Evolutionary conservation across 2,888 invertebrate genomes (phyloP), one percentile per base, ranked within the genome.

Genomic region (Tillus elongatus): DNA sequence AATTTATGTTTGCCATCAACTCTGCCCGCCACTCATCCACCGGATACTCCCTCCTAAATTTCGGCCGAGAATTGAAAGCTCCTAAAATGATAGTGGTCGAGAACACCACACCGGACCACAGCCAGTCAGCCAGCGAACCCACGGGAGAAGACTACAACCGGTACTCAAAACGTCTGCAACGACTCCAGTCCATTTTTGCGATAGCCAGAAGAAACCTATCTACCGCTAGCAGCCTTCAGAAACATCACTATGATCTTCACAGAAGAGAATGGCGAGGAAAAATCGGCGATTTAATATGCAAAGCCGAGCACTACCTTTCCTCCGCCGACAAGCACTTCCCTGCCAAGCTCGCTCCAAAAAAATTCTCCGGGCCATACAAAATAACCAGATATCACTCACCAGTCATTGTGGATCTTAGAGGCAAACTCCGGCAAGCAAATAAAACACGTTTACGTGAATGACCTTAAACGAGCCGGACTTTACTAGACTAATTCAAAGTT

Each of bases 11-110:
- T n/a, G n/a, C n/a, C n/a, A n/a, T n/a, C n/a, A n/a, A n/a, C 54
- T 13, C 51, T 1, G 43, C 49, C 0, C 27, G 27, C 2, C 47
- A 46, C 12, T 37, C 42, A 2, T 43, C 42, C 0, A 34, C 45
- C 0, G 39, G 40, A 4, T 30, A 34, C 2, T 39, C 43, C 1
- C 49, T 45, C 24, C 29, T 46, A 0, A 46, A 46, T 24, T 34
- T 46, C 12, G 47, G 44, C 1, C 36, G 42, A 3, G 35, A 43
- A 9, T 27, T 34, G 28, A 10, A 8, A 15, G 13, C 10, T n/a
- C n/a, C n/a, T n/a, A n/a, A n/a, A n/a, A n/a, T n/a, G n/a, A n/a
- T n/a, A n/a, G n/a, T n/a, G n/a, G n/a, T n/a, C n/a, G n/a, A n/a
- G n/a, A n/a, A n/a, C n/a, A n/a, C n/a, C n/a, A n/a, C n/a, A n/a